Percentiles rank a stretch among this genome's conserved stretches.
phyloP scores from a whole-genome alignment of 2,888 invertebrate genomes.

The Campoletis raptor region DNA sequence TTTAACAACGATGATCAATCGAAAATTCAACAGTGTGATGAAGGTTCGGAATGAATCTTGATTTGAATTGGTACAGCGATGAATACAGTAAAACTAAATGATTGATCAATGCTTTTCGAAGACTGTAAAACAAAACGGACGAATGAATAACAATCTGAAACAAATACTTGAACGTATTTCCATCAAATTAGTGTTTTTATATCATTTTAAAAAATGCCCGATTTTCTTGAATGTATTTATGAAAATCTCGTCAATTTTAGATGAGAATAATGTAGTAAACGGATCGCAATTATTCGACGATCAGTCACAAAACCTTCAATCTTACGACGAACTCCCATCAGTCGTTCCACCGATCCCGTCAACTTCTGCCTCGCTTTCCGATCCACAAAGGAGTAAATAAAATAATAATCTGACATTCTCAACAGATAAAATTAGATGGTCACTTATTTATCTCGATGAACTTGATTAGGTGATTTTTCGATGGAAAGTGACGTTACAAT shows the following conservation, averaged over 20 bases:
- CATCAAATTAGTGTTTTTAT: background rate
- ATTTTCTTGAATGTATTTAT: background rate
- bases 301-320: constrained; percentile 10
- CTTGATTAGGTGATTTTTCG: constrained; percentile 37
- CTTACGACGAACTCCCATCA: background rate
- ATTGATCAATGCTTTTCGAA: too few relatives aligned
- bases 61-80: background rate
- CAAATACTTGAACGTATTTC: too few relatives aligned
- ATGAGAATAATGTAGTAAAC: background rate
- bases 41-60: constrained; percentile 1
- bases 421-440: background rate
- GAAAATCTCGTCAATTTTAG: background rate
- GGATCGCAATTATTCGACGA: constrained; percentile 4
- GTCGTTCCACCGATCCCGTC: constrained; percentile 20
- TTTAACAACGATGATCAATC: background rate
- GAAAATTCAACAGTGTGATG: constrained; percentile 14
- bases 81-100: too few relatives aligned
- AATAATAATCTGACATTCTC: background rate
- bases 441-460: background rate
- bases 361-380: constrained; percentile 39
- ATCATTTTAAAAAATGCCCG: background rate
- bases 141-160: too few relatives aligned
- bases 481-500: constrained; percentile 52
- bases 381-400: constrained; percentile 45
- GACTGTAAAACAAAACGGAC: too few relatives aligned